Evolutionary conservation across 2,888 invertebrate species (phyloP).

Genomic region (Eucera pruinosa): DNA sequence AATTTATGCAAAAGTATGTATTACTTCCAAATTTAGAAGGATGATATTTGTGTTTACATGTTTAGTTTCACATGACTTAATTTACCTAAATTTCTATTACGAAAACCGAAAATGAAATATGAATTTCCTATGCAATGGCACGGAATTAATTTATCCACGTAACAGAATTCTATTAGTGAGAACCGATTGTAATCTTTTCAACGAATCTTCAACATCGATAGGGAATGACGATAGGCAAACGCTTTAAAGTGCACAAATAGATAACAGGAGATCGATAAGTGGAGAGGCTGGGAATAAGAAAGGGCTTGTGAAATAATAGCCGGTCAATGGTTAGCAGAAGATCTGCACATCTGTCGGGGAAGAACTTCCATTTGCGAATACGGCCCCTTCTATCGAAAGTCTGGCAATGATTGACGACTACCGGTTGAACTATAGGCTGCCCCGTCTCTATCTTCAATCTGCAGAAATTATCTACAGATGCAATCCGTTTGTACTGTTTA

Average conservation of each 20-base stretch:
- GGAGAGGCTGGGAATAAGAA: conserved; percentile 33
- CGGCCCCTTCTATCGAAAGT: conserved; percentile 73
- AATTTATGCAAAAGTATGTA: too few relatives aligned
- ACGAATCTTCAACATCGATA: background rate
- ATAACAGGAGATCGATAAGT: conserved; percentile 9
- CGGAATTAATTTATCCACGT: too few relatives aligned
- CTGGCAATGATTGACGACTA: conserved; percentile 76
- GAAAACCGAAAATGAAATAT: too few relatives aligned
- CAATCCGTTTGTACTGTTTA: conserved; percentile 72
- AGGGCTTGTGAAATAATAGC: conserved; percentile 62
- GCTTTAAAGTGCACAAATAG: background rate
- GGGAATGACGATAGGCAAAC: background rate
- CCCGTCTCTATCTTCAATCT: conserved; percentile 63
- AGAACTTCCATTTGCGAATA: conserved; percentile 56
- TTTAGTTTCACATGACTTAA: too few relatives aligned
- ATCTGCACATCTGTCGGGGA: conserved; percentile 55
- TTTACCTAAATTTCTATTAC: too few relatives aligned
- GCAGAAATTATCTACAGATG: conserved; percentile 67
- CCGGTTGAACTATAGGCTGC: conserved; percentile 69
- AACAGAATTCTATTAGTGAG: too few relatives aligned
- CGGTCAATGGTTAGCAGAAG: conserved; percentile 59
- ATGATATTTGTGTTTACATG: too few relatives aligned
- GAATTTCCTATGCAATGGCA: too few relatives aligned
- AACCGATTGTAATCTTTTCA: background rate
- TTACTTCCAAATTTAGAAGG: too few relatives aligned